Conservation (phyloP, 37 sponge, comb jelly and placozoan genomes). For the Axinella damicornis region DNA sequence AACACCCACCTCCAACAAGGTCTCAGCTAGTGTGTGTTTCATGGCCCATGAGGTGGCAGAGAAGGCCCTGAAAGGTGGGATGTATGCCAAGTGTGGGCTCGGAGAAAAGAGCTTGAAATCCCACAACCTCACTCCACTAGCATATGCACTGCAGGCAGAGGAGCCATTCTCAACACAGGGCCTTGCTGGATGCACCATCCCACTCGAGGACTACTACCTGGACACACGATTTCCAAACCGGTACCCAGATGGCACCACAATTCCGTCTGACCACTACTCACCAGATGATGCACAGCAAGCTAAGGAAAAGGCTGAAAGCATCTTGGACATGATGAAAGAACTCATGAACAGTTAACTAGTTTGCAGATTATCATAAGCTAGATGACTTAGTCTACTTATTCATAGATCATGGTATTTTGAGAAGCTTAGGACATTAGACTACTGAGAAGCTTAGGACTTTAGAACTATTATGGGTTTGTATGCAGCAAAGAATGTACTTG, state of each 20-base stretch:
- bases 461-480: too few species aligned
- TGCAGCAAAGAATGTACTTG: too few species aligned
- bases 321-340: neutral
- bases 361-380: too few species aligned
- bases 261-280: slow-evolving; percentile 9
- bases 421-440: too few species aligned
- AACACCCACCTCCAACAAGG: too few species aligned
- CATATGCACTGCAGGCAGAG: slow-evolving; percentile 15
- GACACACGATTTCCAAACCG: slow-evolving; percentile 37
- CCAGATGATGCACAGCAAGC: slow-evolving; percentile 11
- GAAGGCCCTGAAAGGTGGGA: slow-evolving; percentile 66
- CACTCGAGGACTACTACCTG: slow-evolving; percentile 29
- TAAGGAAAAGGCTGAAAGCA: neutral
- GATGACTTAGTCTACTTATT: too few species aligned
- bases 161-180: neutral
- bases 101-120: slow-evolving; percentile 7
- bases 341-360: too few species aligned
- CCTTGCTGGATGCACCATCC: neutral
- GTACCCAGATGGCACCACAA: neutral
- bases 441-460: too few species aligned
- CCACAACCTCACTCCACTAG: slow-evolving; percentile 17
- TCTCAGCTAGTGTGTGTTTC: slow-evolving; percentile 29
- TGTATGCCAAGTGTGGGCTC: slow-evolving; percentile 41
- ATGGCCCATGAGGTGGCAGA: slow-evolving; percentile 58
- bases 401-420: too few species aligned